Evolutionary conservation across 2,888 invertebrate species (phyloP).

Genomic region (Cheilosia vulpina): DNA sequence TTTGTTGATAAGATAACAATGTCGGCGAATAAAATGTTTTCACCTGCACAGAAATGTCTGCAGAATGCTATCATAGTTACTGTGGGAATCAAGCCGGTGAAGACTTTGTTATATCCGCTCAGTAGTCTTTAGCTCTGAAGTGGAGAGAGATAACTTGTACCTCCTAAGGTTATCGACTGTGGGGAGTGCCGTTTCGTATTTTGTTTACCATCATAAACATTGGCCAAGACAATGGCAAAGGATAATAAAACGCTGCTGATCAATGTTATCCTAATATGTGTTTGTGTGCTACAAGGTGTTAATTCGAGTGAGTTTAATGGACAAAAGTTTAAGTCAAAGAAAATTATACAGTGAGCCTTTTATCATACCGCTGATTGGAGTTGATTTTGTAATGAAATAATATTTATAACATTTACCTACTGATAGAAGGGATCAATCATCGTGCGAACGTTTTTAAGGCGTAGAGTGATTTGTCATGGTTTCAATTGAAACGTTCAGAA

Average conservation of each 20-base stretch:
- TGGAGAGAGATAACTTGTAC: background rate
- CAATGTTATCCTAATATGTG: conserved; percentile 14
- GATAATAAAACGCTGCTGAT: conserved; percentile 20
- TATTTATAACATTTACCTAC: background rate
- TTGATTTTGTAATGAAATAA: background rate
- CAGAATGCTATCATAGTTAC: conserved; percentile 7
- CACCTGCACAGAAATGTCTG: background rate
- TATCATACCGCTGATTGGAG: conserved; percentile 14
- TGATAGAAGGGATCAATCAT: conserved; percentile 19
- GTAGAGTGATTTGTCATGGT: background rate
- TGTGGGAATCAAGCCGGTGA: background rate
- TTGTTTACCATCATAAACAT: background rate
- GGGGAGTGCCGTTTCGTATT: background rate
- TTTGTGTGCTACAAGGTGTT: conserved; percentile 5
- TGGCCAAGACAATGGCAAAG: background rate
- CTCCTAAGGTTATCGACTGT: too few species aligned
- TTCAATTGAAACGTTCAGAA: background rate
- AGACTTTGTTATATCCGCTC: background rate
- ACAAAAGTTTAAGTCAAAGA: background rate
- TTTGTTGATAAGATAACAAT: conserved; percentile 27
- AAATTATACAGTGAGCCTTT: conserved; percentile 8
- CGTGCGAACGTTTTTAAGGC: background rate
- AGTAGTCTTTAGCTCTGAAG: background rate
- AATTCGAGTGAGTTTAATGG: conserved; percentile 34
- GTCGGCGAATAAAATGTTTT: background rate